phyloP scores from a whole-genome alignment of 1,140 invertebrate species.

The Caenorhabditis briggsae region DNA sequence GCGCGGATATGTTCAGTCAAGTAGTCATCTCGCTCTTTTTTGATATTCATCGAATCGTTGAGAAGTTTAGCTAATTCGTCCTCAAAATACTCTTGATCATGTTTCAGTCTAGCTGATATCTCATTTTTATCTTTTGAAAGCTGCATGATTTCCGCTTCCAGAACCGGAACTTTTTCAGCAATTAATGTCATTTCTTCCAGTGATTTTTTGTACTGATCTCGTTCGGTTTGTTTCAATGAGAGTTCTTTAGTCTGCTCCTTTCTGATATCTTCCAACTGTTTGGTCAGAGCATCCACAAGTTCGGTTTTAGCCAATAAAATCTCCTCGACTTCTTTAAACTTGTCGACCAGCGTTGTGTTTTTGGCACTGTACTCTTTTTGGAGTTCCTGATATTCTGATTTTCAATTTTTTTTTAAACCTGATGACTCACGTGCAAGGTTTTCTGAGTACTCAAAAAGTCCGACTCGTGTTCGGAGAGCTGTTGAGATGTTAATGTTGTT shows the following conservation, averaged over 20 bases:
- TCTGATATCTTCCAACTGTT: conserved; percentile 72
- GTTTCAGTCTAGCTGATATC: conserved; percentile 44
- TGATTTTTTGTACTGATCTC: conserved; percentile 67
- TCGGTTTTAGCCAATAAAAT: conserved; percentile 72
- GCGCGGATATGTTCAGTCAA: conserved; percentile 1
- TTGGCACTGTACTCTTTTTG: conserved; percentile 71
- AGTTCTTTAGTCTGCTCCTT: conserved; percentile 63
- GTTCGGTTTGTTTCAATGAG: conserved; percentile 68
- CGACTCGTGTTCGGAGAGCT: conserved; percentile 66
- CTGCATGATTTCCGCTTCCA: conserved; percentile 35
- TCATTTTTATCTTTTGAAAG: conserved; percentile 59
- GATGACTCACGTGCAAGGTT: conserved; percentile 62
- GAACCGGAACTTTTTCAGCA: conserved; percentile 43
- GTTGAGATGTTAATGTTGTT: conserved; percentile 71
- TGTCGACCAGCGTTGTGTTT: conserved; percentile 67
- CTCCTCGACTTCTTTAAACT: conserved; percentile 74
- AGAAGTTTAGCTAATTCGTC: conserved; percentile 60
- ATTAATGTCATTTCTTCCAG: conserved; percentile 44
- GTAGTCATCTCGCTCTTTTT: conserved; percentile 61
- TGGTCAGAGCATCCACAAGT: conserved; percentile 71
- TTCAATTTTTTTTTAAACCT: not conserved
- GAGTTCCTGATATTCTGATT: conserved; percentile 63
- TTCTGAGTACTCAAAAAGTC: conserved; percentile 68
- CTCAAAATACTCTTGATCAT: conserved; percentile 42
- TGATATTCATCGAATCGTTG: conserved; percentile 67